Base-by-base conservation (phyloP, 2,797 vertebrate species). In the Phalanger gymnotis region DNA sequence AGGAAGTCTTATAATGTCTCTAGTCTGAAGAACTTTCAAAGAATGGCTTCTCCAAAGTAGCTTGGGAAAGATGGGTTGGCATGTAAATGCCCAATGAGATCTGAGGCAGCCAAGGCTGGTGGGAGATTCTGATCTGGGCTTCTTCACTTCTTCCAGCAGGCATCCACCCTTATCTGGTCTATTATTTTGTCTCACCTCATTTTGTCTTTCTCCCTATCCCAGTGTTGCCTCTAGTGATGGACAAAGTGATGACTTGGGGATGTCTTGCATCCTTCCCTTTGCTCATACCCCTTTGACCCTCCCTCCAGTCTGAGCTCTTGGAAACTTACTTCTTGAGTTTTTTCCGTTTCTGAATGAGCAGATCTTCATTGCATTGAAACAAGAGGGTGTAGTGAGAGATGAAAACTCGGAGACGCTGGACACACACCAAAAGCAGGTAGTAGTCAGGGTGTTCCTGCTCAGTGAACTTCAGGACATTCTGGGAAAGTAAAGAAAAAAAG, bases 391-490 rank as follows among this genome's bases (percentile, higher is more conserved):
- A 99, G 98, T 99, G 99, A 2, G 99, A 98, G 54, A 99, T 99
- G 98, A 99, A 99, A 91, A 99, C 98, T 16, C 99, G 99, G 93
- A 99, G 99, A 97, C 99, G 99, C 98, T 99, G 99, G 97, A 99
- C 99, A 91, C 99, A 99, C 96, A 99, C 99, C 97, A 99, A 99
- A 96, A 99, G 99, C 97, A 99, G 98, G 97, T 99, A 99, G 98
- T 99, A 99, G 98, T 99, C 99, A 0, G 99, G 99, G 96, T 99
- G 99, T 92, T 99, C 99, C 27, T 99, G 99, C 51, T 99, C 99
- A 0, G 99, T 99, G 98, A 99, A 99, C 98, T 99, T 99, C 92
- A 99, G 98, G 94, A 99, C 98, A 4, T 99, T 99, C 99, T 99
- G 96, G 47, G 96, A 91, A 53, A 90, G 95, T 73, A 90, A 57